These are phyloP conservation scores for Hypsibius dujardini DNA, from an alignment of 1,140 invertebrate genomes.

Conservation along the genomic window DNA sequence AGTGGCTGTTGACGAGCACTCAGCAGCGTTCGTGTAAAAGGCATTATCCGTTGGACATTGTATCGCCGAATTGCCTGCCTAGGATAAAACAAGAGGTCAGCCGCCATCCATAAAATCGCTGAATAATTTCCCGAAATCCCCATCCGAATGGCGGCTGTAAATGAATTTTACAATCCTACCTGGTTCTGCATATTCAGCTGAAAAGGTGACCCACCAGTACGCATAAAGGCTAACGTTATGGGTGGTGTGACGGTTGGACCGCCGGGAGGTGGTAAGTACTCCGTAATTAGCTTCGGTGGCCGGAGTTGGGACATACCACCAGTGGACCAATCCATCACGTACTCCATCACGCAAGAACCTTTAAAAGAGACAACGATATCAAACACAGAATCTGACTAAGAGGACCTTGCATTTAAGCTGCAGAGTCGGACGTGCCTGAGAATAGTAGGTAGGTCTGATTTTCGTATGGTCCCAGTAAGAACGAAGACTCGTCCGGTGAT, in stretches of 20 bases:
- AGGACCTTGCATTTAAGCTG: neutral
- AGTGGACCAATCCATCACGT: neutral
- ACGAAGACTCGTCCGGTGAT: neutral
- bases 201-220: neutral
- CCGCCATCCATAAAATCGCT: too few species aligned
- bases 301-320: neutral
- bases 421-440: neutral
- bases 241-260: too few species aligned
- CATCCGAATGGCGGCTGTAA: too few species aligned
- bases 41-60: neutral
- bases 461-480: neutral
- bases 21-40: neutral
- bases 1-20: neutral
- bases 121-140: too few species aligned
- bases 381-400: neutral
- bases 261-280: too few species aligned
- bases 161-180: neutral
- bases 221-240: neutral
- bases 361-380: neutral
- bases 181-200: neutral
- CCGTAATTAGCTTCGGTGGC: neutral
- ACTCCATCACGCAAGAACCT: slow-evolving; percentile 9
- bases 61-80: neutral
- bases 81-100: too few species aligned
- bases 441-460: neutral